Evolutionary conservation across 2,888 invertebrate species (phyloP).

Genomic region (Philhelius pedissequus): DNA sequence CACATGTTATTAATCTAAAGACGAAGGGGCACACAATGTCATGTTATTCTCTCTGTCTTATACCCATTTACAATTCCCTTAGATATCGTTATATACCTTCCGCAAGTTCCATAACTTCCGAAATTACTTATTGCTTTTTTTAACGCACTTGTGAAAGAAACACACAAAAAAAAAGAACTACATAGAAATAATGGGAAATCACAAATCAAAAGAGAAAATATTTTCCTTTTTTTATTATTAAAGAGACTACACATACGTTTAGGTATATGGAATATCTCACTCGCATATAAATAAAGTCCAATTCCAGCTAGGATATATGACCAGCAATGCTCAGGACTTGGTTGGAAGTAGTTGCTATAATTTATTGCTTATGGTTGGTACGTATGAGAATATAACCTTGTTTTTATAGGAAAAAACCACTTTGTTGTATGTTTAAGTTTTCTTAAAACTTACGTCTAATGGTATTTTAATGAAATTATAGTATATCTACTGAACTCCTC

Average conservation of each 20-base stretch:
- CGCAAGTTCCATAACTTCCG: conserved; percentile 5
- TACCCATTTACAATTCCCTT: conserved; percentile 4
- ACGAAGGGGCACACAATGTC: conserved; percentile 23
- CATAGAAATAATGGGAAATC: conserved; percentile 34
- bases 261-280: background rate
- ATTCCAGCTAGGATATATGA: background rate
- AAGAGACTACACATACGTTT: conserved; percentile 26
- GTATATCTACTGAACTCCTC: too few species aligned
- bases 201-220: conserved; percentile 58
- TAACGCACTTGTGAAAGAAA: conserved; percentile 10
- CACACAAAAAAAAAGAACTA: background rate
- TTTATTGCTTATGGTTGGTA: background rate
- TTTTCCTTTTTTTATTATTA: conserved; percentile 8
- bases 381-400: too few species aligned
- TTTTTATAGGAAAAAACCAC: too few species aligned
- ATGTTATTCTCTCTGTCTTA: conserved; percentile 14
- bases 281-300: conserved; percentile 55
- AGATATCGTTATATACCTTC: conserved; percentile 27
- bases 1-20: conserved; percentile 44
- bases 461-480: too few species aligned
- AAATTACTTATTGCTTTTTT: conserved; percentile 28
- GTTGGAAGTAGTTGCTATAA: background rate
- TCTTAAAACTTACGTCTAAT: too few species aligned
- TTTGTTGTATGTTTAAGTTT: too few species aligned
- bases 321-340: background rate